These are phyloP conservation scores for Gobio occitaniae DNA, from an alignment of 2,797 vertebrate species.

Conservation along the genomic window DNA sequence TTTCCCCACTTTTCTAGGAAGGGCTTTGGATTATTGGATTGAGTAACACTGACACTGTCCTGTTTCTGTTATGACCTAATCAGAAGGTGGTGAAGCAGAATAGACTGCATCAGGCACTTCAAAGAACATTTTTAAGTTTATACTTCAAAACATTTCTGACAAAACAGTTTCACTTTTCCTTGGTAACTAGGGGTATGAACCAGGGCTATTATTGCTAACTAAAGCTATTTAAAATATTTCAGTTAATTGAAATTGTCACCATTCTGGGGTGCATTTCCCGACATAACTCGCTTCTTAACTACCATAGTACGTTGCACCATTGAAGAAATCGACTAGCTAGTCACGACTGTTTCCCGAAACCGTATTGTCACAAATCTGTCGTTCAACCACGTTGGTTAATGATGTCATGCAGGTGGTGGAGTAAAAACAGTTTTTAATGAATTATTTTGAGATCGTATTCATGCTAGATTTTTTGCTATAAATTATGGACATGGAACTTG, in stretches of 20 bases:
- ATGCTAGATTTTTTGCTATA: no score
- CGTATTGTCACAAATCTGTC: no score
- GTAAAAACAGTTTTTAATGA: no score
- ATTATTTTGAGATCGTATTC: no score
- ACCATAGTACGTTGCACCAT: no score
- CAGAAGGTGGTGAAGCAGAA: conserved; percentile 1
- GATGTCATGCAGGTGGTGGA: no score
- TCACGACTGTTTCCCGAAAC: no score
- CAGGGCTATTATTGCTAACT: background rate
- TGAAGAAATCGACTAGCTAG: no score
- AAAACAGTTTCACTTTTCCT: background rate
- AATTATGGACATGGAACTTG: no score
- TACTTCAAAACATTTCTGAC: background rate
- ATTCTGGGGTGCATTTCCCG: no score
- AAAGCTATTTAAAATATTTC: background rate
- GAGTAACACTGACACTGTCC: conserved; percentile 12
- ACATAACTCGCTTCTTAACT: no score
- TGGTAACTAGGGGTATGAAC: background rate
- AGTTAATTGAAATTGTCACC: background rate
- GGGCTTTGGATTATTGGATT: conserved; percentile 18
- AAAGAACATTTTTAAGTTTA: background rate
- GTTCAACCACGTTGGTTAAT: no score
- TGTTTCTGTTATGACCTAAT: conserved; percentile 20
- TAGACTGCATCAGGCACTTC: background rate
- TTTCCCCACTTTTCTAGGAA: background rate